Evolutionary conservation across 2,888 invertebrate genomes (phyloP).

Genomic region (Stramonita haemastoma): DNA sequence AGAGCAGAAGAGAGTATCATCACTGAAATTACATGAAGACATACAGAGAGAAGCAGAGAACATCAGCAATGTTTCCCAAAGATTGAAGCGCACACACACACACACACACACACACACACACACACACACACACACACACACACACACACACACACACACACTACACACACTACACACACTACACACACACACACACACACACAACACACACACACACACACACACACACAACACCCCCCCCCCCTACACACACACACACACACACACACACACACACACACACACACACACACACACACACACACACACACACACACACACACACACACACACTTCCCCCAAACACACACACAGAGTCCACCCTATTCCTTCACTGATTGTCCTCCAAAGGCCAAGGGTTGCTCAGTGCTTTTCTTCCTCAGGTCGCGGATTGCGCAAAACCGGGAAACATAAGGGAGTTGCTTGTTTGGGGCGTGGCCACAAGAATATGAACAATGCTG

Average conservation of each 20-base stretch:
- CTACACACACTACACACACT: too few species aligned
- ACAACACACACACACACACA: background rate
- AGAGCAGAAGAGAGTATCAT: background rate
- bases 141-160: constrained; percentile 19
- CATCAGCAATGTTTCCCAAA: background rate
- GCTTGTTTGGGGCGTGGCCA: background rate
- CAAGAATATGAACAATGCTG: background rate
- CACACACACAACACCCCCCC: background rate
- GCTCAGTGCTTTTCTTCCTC: background rate
- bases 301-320: background rate
- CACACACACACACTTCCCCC: too few species aligned
- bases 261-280: background rate
- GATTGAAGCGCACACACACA: background rate
- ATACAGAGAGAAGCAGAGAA: background rate
- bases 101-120: constrained; percentile 23
- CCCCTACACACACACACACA: background rate
- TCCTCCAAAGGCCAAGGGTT: background rate
- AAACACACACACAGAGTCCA: background rate
- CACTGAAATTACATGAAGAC: background rate
- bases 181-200: constrained; percentile 1
- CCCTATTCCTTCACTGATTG: background rate
- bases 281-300: constrained; percentile 1
- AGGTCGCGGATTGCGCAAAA: background rate
- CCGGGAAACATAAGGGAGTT: too few species aligned
- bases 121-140: background rate